These are phyloP conservation scores for Hafferia zeledoni DNA, from an alignment of 2,797 vertebrate species.

Conservation along the genomic window DNA sequence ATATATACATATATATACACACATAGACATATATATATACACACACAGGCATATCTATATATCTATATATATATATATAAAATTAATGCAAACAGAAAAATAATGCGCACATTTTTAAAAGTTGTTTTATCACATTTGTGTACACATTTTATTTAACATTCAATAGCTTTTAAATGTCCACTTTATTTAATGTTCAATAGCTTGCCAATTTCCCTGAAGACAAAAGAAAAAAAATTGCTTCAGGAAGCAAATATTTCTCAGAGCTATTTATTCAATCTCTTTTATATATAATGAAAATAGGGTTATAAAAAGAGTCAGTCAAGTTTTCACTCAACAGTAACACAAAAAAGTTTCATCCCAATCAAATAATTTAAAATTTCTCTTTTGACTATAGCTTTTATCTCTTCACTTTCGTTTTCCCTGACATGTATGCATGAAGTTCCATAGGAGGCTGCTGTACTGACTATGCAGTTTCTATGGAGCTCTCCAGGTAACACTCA, in stretches of 20 bases:
- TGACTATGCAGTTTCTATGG: neutral
- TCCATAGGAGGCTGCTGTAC: neutral
- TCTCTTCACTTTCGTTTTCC: constrained; percentile 7
- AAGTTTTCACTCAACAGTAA: neutral
- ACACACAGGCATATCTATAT: no score
- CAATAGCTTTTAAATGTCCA: neutral
- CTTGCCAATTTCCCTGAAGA: neutral
- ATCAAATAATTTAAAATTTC: constrained; percentile 1
- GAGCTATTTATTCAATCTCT: neutral
- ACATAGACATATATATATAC: no score
- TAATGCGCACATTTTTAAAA: neutral
- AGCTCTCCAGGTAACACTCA: constrained; percentile 22
- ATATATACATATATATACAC: no score
- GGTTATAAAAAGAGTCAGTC: neutral
- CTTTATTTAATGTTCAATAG: neutral
- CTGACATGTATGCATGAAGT: neutral
- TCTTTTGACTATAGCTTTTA: neutral
- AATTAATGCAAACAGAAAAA: neutral
- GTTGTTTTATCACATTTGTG: neutral
- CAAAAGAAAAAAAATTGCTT: neutral
- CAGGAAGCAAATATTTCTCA: neutral
- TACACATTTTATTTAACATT: neutral
- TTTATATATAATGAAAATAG: neutral
- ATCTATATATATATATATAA: no score
- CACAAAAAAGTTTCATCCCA: neutral